Evolutionary conservation across 1,140 invertebrate genomes (phyloP), one percentile per base, ranked within the genome.

Genomic region (Leptinotarsa defecta): DNA sequence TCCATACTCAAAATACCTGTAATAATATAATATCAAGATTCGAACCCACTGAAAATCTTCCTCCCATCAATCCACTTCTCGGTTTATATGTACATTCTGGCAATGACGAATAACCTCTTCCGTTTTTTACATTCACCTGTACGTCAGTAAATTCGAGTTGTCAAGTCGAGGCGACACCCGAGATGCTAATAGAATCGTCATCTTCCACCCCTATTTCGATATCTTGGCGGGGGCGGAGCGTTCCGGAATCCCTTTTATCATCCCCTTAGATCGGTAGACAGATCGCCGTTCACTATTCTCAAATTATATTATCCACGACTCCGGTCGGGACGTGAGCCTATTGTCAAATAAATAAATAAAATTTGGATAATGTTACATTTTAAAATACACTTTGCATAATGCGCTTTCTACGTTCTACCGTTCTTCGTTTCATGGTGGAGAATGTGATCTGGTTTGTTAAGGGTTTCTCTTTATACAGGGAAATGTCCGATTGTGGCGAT

Each of bases 281-380:
- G 83, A 85, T 85, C 83, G 84, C 84, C 83, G 77, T 78, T 83
- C 83, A 81, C 81, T 81, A 84, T 84, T 82, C 83, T 79, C 83
- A 85, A 85, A 85, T 85, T 84, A 78, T 81, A 85, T 85, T 84
- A 85, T 81, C 80, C 79, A 81, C 80, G 81, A 78, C 79, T 77
- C 80, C 64, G 74, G 69, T 77, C 3, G 70, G 79, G 83, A 85
- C 84, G 84, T 85, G 84, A 85, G 83, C 84, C 84, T 85, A 85
- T 85, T 85, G 84, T 83, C 83, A 85, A 85, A 85, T 85, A 85
- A 85, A 85, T 85, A 85, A 85, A 85, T 84, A 84, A 83, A 80
- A 84, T 84, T 84, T 83, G 83, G 78, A 84, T 84, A 84, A 84
- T 83, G 82, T 84, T 83, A 84, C 83, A 83, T 84, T 84, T 85